Conservation (phyloP, 2,113 vertebrate genomes). For the human region DNA sequence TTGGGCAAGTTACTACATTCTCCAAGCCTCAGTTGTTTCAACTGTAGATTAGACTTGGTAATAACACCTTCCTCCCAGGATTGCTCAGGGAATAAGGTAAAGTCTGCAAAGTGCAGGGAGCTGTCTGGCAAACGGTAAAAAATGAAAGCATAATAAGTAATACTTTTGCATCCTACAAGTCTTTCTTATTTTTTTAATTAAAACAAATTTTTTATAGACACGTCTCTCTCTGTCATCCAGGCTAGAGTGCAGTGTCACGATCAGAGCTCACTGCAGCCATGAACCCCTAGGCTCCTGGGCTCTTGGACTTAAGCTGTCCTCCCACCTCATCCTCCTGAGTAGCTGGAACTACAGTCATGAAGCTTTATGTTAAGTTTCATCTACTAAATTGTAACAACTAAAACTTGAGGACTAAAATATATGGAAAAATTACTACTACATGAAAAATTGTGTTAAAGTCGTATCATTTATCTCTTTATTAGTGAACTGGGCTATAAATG, state of each 20-base stretch:
- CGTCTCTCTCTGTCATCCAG: too few species aligned
- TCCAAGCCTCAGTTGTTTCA: too few species aligned
- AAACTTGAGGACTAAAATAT: not conserved
- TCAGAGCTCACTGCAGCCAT: too few species aligned
- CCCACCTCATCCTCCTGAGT: too few species aligned
- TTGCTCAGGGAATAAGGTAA: not conserved
- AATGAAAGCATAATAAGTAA: not conserved
- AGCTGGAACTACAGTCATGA: too few species aligned
- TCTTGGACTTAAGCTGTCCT: too few species aligned
- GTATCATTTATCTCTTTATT: not conserved
- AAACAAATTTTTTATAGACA: too few species aligned
- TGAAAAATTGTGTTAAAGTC: not conserved
- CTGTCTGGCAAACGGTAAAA: not conserved
- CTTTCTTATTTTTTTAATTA: too few species aligned
- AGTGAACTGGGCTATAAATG: not conserved
- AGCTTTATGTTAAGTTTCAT: not conserved
- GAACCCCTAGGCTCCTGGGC: too few species aligned
- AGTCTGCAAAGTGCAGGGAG: not conserved
- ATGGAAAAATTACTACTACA: not conserved
- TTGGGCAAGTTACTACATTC: not conserved
- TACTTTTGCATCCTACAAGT: not conserved
- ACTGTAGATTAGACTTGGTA: not conserved
- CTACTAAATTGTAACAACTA: not conserved
- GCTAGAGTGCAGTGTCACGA: too few species aligned
- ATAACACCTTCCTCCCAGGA: not conserved